These are phyloP conservation scores for Corythornis madagascariensis DNA, from an alignment of 2,113 vertebrate genomes.

Conservation along the genomic window DNA sequence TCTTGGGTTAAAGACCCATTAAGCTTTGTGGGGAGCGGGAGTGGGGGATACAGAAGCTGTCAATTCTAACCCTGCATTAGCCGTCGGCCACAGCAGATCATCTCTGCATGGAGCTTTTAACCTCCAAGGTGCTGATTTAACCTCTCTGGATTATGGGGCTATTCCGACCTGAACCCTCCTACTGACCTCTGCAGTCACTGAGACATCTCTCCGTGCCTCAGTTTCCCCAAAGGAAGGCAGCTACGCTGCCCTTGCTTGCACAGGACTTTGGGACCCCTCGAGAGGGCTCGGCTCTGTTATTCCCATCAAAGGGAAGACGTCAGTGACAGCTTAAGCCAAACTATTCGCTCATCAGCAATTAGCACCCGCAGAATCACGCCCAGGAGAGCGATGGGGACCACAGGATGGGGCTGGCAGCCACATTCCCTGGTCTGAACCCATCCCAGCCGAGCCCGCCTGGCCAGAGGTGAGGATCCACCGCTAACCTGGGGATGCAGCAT, in stretches of 20 bases:
- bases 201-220: neutral
- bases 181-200: too few relatives aligned
- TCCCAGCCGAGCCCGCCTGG: neutral
- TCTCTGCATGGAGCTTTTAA: neutral
- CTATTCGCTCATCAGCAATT: neutral
- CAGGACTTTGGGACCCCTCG: neutral
- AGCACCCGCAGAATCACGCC: neutral
- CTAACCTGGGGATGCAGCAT: neutral
- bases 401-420: neutral
- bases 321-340: neutral
- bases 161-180: neutral
- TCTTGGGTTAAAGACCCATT: neutral
- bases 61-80: neutral
- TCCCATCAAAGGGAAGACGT: neutral
- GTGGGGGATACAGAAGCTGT: neutral
- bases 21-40: neutral
- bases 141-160: neutral
- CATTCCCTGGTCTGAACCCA: accelerated
- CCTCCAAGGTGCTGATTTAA: neutral
- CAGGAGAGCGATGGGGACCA: accelerated
- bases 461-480: neutral
- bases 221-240: neutral
- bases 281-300: neutral
- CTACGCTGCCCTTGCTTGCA: accelerated
- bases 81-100: neutral